A percentile compares a stretch with the other conserved stretches of the same genome.
Evolutionary conservation across 1,140 invertebrate genomes (phyloP).

Genomic region (Drosophila kurseongensis): DNA sequence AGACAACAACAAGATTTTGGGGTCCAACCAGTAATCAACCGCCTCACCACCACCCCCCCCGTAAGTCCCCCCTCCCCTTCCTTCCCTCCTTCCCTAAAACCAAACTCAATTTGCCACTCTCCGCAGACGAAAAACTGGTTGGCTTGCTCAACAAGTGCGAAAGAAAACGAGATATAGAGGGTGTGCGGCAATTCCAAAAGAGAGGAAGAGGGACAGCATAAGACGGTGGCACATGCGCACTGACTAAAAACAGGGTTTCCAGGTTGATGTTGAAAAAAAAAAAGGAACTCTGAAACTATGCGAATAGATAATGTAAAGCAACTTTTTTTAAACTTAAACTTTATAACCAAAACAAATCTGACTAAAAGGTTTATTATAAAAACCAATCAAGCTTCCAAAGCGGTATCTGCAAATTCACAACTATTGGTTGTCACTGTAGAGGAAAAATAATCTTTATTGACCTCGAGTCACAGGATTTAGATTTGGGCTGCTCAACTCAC

Average conservation of each 20-base stretch:
- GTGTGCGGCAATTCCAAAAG: not conserved
- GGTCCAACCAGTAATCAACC: slow-evolving; percentile 5
- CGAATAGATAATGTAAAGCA: not conserved
- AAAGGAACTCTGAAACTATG: not conserved
- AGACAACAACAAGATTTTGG: slow-evolving; percentile 34
- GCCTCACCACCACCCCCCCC: slow-evolving; percentile 19
- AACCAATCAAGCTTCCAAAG: too few species aligned
- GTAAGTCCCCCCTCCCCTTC: slow-evolving; percentile 32
- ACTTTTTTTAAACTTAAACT: too few species aligned
- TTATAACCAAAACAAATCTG: too few species aligned
- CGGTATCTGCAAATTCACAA: too few species aligned
- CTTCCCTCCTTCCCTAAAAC: not conserved
- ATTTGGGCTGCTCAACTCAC: not conserved
- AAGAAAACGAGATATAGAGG: slow-evolving; percentile 8
- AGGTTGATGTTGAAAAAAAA: not conserved
- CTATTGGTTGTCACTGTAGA: not conserved
- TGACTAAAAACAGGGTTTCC: slow-evolving; percentile 18
- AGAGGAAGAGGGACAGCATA: slow-evolving; percentile 9
- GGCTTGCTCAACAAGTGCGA: slow-evolving; percentile 42
- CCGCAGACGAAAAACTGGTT: slow-evolving; percentile 43
- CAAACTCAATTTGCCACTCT: slow-evolving; percentile 11
- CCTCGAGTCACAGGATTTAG: not conserved
- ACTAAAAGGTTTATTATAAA: not conserved
- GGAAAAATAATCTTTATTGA: not conserved
- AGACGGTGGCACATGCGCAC: slow-evolving; percentile 45